Percentiles rank a stretch among this genome's conserved stretches.
Evolutionary conservation across 2,888 invertebrate species (phyloP).

Genomic region (Chirona hameri): DNA sequence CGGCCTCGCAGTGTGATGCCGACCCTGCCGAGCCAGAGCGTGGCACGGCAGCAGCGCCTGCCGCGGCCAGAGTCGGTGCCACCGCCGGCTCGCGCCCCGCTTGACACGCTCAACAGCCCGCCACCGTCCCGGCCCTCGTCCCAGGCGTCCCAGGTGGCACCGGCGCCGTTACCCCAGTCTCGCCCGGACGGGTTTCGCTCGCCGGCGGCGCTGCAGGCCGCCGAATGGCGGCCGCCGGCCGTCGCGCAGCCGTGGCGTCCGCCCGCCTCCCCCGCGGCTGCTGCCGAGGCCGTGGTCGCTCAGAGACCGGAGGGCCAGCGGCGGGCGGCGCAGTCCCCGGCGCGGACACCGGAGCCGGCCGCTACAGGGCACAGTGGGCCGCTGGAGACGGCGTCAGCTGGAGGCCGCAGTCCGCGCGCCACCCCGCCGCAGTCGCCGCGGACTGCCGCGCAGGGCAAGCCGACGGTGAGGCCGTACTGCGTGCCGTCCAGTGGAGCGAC

Average conservation of each 20-base stretch:
- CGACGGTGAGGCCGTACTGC: neutral
- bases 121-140: neutral
- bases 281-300: neutral
- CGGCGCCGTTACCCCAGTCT: neutral
- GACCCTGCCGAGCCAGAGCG: neutral
- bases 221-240: neutral
- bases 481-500: neutral
- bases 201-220: neutral
- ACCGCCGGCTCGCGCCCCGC: constrained; percentile 12
- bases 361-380: neutral
- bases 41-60: neutral
- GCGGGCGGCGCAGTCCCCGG: neutral
- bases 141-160: neutral
- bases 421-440: neutral
- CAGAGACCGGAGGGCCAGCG: neutral
- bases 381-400: neutral
- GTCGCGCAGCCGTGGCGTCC: neutral
- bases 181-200: neutral
- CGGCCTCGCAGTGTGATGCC: constrained; percentile 28
- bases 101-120: neutral
- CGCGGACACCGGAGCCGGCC: neutral
- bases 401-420: neutral
- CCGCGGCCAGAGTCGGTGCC: constrained; percentile 29
- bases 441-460: neutral
- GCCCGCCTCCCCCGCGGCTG: neutral